A percentile compares a stretch with the other conserved stretches of the same genome.
Evolutionary conservation across 2,797 vertebrate species (phyloP).

Genomic region (Emydoidea blandingii): DNA sequence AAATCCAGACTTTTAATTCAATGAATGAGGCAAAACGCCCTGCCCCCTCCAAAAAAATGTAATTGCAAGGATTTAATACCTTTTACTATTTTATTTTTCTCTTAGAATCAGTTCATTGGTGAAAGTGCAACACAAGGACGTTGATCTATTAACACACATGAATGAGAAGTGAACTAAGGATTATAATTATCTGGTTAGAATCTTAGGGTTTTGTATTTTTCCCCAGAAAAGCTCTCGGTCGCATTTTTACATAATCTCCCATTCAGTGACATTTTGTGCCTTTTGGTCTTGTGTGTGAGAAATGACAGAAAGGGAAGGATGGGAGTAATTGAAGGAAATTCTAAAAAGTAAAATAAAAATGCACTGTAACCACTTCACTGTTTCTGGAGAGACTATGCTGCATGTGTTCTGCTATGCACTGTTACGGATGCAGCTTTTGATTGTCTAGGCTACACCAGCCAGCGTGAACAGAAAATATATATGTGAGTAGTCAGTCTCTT

Average conservation of each 20-base stretch:
- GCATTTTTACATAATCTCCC: neutral
- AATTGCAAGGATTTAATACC: neutral
- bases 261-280: neutral
- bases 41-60: neutral
- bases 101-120: conserved; percentile 49
- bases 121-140: neutral
- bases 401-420: neutral
- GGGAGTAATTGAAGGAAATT: neutral
- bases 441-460: neutral
- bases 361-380: rapidly evolving
- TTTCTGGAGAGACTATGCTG: neutral
- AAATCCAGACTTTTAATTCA: conserved; percentile 51
- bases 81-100: neutral
- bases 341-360: neutral
- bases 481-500: neutral
- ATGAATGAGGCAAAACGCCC: conserved; percentile 3
- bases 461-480: neutral
- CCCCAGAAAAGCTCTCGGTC: neutral
- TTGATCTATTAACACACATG: conserved; percentile 37
- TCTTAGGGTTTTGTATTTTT: neutral
- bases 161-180: neutral
- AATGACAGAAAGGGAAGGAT: neutral
- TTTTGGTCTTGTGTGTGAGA: neutral
- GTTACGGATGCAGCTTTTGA: neutral
- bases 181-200: conserved; percentile 11